Percentiles rank a stretch among this genome's conserved stretches.
Evolutionary conservation across 2,888 invertebrate genomes (phyloP).

Genomic region (Drosophila villosipedis): DNA sequence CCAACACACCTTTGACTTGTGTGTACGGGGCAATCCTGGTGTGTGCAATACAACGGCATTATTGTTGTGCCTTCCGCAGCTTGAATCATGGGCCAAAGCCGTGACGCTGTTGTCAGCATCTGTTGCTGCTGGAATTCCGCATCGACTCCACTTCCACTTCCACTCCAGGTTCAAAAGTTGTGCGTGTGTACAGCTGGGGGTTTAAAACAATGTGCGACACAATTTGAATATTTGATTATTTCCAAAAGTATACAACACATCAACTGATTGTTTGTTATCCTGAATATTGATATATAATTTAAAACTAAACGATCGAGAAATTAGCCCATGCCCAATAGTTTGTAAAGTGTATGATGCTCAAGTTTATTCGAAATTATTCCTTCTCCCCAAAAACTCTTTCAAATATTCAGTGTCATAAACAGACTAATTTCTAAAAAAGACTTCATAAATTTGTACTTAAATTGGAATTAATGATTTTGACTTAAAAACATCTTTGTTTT

Average conservation of each 20-base stretch:
- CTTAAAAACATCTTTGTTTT: not conserved
- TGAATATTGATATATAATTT: conserved; percentile 20
- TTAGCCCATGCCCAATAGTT: not conserved
- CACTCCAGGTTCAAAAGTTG: conserved; percentile 26
- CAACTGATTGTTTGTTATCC: conserved; percentile 29
- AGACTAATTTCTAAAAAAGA: not conserved
- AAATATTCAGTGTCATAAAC: not conserved
- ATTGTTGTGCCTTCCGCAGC: conserved; percentile 49
- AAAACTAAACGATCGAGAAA: conserved; percentile 12
- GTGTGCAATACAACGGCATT: conserved; percentile 44
- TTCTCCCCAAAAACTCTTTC: not conserved
- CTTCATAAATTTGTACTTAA: not conserved
- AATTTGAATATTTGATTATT: conserved; percentile 79
- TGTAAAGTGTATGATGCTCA: not conserved
- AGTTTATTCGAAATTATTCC: not conserved
- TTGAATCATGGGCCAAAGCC: conserved; percentile 72
- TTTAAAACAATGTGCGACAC: conserved; percentile 76
- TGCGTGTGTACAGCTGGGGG: conserved; percentile 30
- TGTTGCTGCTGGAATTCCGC: conserved; percentile 70
- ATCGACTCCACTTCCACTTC: conserved; percentile 7
- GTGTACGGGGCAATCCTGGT: conserved; percentile 20
- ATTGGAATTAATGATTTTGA: not conserved
- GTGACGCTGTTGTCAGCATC: conserved; percentile 80
- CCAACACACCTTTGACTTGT: conserved; percentile 34
- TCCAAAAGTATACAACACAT: conserved; percentile 13